phyloP scores from a whole-genome alignment of 1,140 invertebrate genomes.

The Nasonia longicornis region DNA sequence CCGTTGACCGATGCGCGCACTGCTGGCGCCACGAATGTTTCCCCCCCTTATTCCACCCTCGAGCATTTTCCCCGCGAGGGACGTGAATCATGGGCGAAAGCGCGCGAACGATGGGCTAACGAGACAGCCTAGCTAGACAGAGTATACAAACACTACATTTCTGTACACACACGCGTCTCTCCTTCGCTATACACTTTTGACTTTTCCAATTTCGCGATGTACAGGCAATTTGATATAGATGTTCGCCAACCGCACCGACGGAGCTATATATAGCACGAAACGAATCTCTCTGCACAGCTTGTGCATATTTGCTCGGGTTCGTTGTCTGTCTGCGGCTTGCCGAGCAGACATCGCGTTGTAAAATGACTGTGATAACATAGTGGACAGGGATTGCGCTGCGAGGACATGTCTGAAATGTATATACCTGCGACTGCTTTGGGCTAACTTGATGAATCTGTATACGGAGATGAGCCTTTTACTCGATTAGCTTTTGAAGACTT shows the following conservation, averaged over 20 bases:
- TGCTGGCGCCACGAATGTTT: not conserved
- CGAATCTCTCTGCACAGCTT: too few relatives aligned
- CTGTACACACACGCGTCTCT: not conserved
- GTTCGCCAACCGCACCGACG: too few relatives aligned
- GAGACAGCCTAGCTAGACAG: not conserved
- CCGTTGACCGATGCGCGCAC: not conserved
- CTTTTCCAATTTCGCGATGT: conserved; percentile 15
- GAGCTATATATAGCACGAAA: too few relatives aligned
- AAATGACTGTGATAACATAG: conserved; percentile 4
- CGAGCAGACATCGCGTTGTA: not conserved
- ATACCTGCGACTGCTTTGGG: not conserved
- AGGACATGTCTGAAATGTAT: not conserved
- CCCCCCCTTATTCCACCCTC: not conserved
- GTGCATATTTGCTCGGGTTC: not conserved
- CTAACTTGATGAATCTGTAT: too few relatives aligned
- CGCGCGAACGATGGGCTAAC: conserved; percentile 15
- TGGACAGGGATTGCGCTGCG: not conserved
- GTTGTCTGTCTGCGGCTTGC: not conserved
- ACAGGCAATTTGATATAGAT: conserved; percentile 9
- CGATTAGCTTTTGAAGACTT: too few relatives aligned
- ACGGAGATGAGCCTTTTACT: too few relatives aligned
- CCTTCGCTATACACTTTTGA: not conserved
- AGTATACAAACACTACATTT: too few relatives aligned
- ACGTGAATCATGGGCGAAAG: conserved; percentile 1
- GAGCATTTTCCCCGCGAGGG: not conserved